These are phyloP conservation scores for Arrhamphus sclerolepis DNA, from an alignment of 2,797 vertebrate species.

Conservation along the genomic window DNA sequence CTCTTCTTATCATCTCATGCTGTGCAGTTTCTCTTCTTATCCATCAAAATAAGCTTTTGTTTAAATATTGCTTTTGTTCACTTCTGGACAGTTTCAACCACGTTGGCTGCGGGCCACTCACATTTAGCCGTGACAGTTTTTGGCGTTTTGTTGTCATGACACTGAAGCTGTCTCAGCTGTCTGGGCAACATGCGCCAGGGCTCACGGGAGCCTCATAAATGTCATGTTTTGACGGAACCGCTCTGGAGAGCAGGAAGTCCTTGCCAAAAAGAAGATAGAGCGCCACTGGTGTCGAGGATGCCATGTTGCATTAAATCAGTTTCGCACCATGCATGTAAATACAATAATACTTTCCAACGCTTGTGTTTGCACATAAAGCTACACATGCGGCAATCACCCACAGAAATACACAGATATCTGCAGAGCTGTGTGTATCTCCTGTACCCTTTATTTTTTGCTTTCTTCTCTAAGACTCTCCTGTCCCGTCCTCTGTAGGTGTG, in stretches of 20 bases:
- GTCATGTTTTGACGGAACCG: constrained; percentile 68
- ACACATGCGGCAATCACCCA: constrained; percentile 17
- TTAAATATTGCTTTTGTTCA: constrained; percentile 42
- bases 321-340: constrained; percentile 34
- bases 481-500: constrained; percentile 60
- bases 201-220: constrained; percentile 75
- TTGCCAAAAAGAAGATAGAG: constrained; percentile 67
- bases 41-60: constrained; percentile 43
- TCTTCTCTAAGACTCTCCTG: constrained; percentile 11
- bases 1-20: constrained; percentile 31
- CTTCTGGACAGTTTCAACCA: constrained; percentile 31
- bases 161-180: constrained; percentile 73
- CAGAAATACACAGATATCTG: constrained; percentile 9
- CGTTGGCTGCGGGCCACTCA: constrained; percentile 59
- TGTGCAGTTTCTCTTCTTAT: constrained; percentile 48
- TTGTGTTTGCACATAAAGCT: constrained; percentile 17
- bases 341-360: constrained; percentile 34
- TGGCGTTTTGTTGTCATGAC: constrained; percentile 74
- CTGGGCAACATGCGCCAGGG: constrained; percentile 69
- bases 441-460: neutral
- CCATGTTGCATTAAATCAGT: constrained; percentile 70
- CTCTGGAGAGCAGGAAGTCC: constrained; percentile 67
- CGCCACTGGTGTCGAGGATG: constrained; percentile 71
- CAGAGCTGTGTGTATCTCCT: neutral
- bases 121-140: constrained; percentile 58